Conservation (phyloP, 2,888 invertebrate genomes). For the Andricus curvator region DNA sequence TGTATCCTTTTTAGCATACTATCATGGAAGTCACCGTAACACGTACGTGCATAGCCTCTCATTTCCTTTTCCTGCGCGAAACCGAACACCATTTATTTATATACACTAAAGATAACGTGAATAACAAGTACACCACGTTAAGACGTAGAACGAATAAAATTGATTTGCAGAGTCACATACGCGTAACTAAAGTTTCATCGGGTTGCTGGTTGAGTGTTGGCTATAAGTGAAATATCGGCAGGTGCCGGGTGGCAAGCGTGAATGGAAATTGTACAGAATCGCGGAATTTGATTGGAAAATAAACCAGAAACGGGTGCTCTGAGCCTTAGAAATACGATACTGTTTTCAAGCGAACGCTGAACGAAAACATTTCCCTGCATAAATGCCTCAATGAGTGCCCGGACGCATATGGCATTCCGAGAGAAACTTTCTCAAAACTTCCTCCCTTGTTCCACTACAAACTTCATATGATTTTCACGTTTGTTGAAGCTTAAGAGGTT, state of each 20-base stretch:
- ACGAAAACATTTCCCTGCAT: conserved; percentile 25
- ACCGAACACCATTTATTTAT: conserved; percentile 26
- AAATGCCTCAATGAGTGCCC: not conserved
- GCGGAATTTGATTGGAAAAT: conserved; percentile 36
- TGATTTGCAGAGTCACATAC: conserved; percentile 33
- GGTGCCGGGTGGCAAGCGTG: conserved; percentile 18
- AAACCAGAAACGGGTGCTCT: conserved; percentile 28
- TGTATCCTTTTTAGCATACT: conserved; percentile 17
- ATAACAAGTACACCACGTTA: conserved; percentile 21
- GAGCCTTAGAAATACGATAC: conserved; percentile 12
- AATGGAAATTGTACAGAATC: conserved; percentile 35
- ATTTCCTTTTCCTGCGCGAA: conserved; percentile 35
- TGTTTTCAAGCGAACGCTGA: not conserved
- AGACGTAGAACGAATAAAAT: conserved; percentile 9
- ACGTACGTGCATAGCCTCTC: conserved; percentile 28
- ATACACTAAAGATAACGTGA: conserved; percentile 31
- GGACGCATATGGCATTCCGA: conserved; percentile 43
- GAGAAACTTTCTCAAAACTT: conserved; percentile 52
- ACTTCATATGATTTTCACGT: conserved; percentile 30
- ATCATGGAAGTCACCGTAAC: conserved; percentile 24
- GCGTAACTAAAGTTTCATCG: conserved; percentile 27
- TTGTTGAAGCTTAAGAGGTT: not conserved
- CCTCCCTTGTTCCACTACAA: conserved; percentile 51
- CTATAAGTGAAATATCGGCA: conserved; percentile 36
- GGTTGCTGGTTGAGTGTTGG: conserved; percentile 13